Evolutionary conservation across 1,140 invertebrate species (phyloP).

Genomic region (Gryllus bimaculatus): DNA sequence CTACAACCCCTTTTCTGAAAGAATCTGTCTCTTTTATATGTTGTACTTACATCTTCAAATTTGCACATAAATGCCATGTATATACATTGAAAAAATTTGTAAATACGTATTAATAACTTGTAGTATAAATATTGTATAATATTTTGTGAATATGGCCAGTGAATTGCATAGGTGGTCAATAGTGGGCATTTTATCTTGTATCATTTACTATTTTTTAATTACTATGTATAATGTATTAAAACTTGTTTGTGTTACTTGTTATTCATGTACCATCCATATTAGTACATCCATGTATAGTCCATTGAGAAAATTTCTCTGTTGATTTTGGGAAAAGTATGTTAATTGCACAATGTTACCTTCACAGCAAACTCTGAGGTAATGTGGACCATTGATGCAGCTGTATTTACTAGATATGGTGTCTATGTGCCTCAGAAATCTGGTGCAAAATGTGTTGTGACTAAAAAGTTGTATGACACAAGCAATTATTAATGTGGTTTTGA

Average conservation of each 20-base stretch:
- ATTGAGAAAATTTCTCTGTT: background rate
- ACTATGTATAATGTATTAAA: background rate
- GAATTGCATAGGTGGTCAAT: background rate
- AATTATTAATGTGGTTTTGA: background rate
- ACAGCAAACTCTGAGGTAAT: background rate
- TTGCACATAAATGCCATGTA: slow-evolving; percentile 9
- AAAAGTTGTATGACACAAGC: background rate
- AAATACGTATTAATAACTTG: slow-evolving; percentile 8
- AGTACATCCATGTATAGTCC: background rate
- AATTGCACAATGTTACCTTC: background rate
- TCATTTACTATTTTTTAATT: background rate
- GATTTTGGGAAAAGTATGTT: background rate
- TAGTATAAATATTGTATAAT: slow-evolving; percentile 8
- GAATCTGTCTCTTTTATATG: background rate
- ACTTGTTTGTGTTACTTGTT: background rate
- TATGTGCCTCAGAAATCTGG: slow-evolving; percentile 3
- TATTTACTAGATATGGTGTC: background rate
- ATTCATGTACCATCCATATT: slow-evolving; percentile 7
- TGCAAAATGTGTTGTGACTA: background rate
- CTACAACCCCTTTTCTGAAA: background rate
- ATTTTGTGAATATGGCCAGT: slow-evolving; percentile 15
- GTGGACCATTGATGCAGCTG: background rate
- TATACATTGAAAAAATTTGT: slow-evolving; percentile 9
- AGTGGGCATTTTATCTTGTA: background rate
- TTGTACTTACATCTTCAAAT: slow-evolving; percentile 2